phyloP scores from a whole-genome alignment of 2,797 vertebrate species.

The Chelidonichthys spinosus region DNA sequence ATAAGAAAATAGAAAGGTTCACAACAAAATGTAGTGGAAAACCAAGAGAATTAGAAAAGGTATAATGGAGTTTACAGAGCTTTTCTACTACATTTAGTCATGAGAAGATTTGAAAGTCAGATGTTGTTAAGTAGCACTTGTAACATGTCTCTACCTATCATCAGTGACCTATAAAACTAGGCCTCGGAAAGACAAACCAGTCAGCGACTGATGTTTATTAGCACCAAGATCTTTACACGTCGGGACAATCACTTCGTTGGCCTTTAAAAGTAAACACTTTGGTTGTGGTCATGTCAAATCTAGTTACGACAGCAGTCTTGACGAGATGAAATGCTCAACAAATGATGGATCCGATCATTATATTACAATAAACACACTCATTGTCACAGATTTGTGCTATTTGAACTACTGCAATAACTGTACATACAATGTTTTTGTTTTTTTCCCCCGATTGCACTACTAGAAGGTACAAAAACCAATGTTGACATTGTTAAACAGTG shows the following conservation, averaged over 20 bases:
- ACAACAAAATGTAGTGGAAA: conserved; percentile 36
- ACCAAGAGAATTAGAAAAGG: conserved; percentile 51
- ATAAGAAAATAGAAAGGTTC: conserved; percentile 56
- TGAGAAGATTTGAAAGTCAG: conserved; percentile 17
- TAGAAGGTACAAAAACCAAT: conserved; percentile 12
- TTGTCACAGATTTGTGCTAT: conserved; percentile 14
- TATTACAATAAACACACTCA: conserved; percentile 28
- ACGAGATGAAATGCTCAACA: conserved; percentile 35
- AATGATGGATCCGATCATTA: conserved; percentile 15
- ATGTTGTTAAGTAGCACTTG: conserved; percentile 50
- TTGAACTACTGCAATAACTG: conserved; percentile 12
- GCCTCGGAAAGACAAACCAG: conserved; percentile 58
- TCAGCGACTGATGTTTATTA: conserved; percentile 48
- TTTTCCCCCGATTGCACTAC: background rate
- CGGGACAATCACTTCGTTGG: conserved; percentile 19
- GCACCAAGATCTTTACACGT: conserved; percentile 35
- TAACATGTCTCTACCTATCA: conserved; percentile 33
- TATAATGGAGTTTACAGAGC: conserved; percentile 16
- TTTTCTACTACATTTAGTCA: conserved; percentile 21
- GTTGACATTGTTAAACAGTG: conserved; percentile 4
- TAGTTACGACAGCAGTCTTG: conserved; percentile 37
- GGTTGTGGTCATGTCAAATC: conserved; percentile 30
- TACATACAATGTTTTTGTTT: background rate
- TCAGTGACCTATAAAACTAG: conserved; percentile 84
- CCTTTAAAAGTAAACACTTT: conserved; percentile 48